Conservation (phyloP, 2,888 invertebrate genomes). For the Cenopis cana region DNA sequence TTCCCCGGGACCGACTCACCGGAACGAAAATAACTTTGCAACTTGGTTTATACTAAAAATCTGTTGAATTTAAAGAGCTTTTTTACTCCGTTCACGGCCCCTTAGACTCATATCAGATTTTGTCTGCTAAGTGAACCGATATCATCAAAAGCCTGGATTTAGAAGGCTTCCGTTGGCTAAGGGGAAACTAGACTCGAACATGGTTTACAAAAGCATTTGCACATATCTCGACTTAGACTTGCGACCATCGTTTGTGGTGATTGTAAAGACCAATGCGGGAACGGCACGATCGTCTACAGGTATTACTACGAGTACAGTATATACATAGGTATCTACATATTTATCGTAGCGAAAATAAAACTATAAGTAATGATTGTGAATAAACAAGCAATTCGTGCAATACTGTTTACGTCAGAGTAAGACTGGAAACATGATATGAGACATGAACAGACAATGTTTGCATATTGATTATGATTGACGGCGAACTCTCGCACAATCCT, state of each 20-base stretch:
- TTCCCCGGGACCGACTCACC: conserved; percentile 4
- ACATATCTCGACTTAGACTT: neutral
- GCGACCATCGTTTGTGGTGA: too few species aligned
- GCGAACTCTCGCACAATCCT: conserved; percentile 35
- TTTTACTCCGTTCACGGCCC: conserved; percentile 39
- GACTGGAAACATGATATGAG: conserved; percentile 53
- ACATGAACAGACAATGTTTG: conserved; percentile 56
- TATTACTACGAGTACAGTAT: too few species aligned
- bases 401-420: conserved; percentile 1
- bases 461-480: conserved; percentile 51
- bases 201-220: conserved; percentile 9
- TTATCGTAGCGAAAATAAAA: neutral
- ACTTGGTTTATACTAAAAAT: conserved; percentile 37
- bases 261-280: too few species aligned
- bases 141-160: conserved; percentile 41
- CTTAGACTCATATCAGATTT: conserved; percentile 43
- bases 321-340: too few species aligned
- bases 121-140: conserved; percentile 37
- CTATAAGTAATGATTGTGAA: neutral
- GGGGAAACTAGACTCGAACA: conserved; percentile 32
- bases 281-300: too few species aligned
- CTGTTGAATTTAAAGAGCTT: conserved; percentile 43
- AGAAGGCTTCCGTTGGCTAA: conserved; percentile 39
- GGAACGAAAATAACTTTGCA: conserved; percentile 26
- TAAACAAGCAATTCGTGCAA: conserved; percentile 7